Conservation (phyloP, 1,140 invertebrate species). For the Ylistrum balloti region DNA sequence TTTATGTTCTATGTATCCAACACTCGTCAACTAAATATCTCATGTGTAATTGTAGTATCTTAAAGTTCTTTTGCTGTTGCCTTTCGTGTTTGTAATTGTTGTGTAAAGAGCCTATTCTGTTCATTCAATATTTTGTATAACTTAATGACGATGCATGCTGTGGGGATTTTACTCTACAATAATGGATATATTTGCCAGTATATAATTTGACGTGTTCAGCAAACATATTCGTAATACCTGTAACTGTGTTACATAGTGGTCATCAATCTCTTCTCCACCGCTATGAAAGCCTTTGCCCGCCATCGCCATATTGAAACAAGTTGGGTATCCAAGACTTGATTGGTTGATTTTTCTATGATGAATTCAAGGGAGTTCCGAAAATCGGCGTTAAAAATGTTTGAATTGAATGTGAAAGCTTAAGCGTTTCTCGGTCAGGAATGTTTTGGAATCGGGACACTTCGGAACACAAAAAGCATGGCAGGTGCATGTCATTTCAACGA, state of each 20-base stretch:
- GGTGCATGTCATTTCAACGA: constrained; percentile 10
- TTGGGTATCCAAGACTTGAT: constrained; percentile 46
- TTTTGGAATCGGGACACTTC: not conserved
- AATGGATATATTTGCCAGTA: too few relatives aligned
- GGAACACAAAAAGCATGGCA: constrained; percentile 47
- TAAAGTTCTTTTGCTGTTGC: too few relatives aligned
- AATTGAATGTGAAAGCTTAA: not conserved
- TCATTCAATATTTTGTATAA: too few relatives aligned
- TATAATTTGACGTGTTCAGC: not conserved
- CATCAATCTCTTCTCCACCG: not conserved
- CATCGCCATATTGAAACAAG: constrained; percentile 11
- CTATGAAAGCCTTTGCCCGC: not conserved
- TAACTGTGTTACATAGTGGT: not conserved
- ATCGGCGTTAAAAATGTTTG: not conserved
- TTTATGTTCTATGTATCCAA: too few relatives aligned
- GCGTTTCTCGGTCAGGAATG: not conserved
- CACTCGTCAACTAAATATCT: too few relatives aligned
- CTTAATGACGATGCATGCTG: too few relatives aligned
- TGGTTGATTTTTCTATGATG: constrained; percentile 71
- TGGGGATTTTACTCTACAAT: too few relatives aligned
- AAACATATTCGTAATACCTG: not conserved
- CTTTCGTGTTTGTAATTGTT: too few relatives aligned
- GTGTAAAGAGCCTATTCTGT: too few relatives aligned
- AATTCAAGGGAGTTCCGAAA: not conserved
- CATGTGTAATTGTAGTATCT: too few relatives aligned